Conservation (phyloP, 2,113 vertebrate species). For the Corythornis vintsioides region DNA sequence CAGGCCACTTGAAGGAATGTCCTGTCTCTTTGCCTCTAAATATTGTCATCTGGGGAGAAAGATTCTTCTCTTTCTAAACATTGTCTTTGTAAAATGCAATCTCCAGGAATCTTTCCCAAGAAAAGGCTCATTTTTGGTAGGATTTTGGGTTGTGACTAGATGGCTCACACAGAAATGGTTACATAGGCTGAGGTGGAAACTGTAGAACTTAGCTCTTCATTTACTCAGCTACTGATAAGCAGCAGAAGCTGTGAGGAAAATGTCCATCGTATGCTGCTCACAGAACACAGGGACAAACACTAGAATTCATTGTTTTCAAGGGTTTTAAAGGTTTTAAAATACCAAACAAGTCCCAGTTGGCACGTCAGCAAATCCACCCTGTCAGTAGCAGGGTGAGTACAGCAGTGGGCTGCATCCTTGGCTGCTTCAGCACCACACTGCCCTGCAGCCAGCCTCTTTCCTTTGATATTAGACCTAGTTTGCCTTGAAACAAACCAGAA, state of each 20-base stretch:
- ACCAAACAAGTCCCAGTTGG: not conserved
- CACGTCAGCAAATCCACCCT: not conserved
- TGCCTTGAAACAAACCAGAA: constrained; percentile 27
- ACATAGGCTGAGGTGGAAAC: not conserved
- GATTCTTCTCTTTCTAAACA: not conserved
- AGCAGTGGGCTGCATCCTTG: not conserved
- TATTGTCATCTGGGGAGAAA: not conserved
- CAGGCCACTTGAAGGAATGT: not conserved
- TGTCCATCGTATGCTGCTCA: not conserved
- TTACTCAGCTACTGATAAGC: not conserved
- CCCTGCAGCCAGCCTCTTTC: not conserved
- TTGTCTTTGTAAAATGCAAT: not conserved
- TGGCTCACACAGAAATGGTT: not conserved
- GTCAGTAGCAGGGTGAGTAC: not conserved
- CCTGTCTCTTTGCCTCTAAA: not conserved
- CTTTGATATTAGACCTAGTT: not conserved
- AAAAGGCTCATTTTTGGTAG: not conserved
- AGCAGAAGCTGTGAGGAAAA: not conserved
- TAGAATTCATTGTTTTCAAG: not conserved
- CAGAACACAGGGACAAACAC: not conserved
- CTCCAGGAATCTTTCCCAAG: not conserved
- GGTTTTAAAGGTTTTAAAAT: not conserved
- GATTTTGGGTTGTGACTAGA: not conserved
- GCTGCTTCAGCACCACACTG: not conserved
- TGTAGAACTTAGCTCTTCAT: not conserved